These are phyloP conservation scores for Eleginops maclovinus DNA, from an alignment of 2,113 vertebrate genomes.

Conservation along the genomic window DNA sequence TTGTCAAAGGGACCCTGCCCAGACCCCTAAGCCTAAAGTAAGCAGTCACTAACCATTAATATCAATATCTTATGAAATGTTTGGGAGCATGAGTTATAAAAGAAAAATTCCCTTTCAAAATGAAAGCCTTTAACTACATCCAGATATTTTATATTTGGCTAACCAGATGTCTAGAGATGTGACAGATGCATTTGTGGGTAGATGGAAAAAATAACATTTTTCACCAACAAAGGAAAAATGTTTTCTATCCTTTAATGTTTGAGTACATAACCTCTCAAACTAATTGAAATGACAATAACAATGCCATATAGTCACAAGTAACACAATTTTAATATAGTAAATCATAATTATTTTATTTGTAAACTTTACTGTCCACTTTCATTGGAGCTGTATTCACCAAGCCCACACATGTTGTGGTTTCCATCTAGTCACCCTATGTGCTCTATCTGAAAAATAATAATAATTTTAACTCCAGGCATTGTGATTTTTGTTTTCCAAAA, in stretches of 20 bases:
- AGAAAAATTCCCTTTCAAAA: not conserved
- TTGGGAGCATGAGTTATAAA: not conserved
- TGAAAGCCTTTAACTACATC: conserved; percentile 7
- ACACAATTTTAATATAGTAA: not conserved
- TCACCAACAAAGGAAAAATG: not conserved
- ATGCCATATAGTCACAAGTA: not conserved
- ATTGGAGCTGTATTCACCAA: too few species aligned
- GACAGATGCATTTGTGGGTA: not conserved
- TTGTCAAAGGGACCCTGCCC: conserved; percentile 53
- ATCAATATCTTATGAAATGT: conserved; percentile 14
- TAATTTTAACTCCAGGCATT: conserved; percentile 19
- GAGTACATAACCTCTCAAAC: not conserved
- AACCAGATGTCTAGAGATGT: conserved; percentile 5
- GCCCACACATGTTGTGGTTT: not conserved
- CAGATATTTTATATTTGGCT: conserved; percentile 1
- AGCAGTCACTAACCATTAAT: conserved; percentile 36
- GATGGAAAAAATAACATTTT: not conserved
- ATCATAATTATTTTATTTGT: not conserved
- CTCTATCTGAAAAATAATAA: not conserved
- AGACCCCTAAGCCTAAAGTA: conserved; percentile 41
- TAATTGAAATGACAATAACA: not conserved
- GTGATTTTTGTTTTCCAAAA: conserved; percentile 37
- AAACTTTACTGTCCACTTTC: not conserved
- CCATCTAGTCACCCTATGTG: not conserved
- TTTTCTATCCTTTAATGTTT: not conserved